A percentile compares a stretch with the other conserved stretches of the same genome.
Conservation (phyloP, 2,797 vertebrate genomes). For the Gadopsis marmoratus region DNA sequence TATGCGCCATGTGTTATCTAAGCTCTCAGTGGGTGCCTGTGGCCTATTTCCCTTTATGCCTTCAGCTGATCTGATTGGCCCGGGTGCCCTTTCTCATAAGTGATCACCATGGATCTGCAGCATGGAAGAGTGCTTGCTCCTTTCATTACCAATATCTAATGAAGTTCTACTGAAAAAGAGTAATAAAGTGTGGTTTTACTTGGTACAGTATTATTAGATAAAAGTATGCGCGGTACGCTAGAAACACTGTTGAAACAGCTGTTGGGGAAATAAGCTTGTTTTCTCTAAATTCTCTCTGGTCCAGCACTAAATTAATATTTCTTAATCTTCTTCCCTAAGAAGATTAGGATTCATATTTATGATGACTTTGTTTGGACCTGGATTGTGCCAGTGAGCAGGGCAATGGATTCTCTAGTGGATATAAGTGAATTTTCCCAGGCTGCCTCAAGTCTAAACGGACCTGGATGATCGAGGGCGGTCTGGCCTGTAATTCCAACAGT, state of each 20-base stretch:
- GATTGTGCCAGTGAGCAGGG: slow-evolving; percentile 30
- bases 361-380: slow-evolving; percentile 31
- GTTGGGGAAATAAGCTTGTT: slow-evolving; percentile 53
- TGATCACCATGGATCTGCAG: slow-evolving; percentile 49
- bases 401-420: neutral
- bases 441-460: slow-evolving; percentile 31
- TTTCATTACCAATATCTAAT: slow-evolving; percentile 18
- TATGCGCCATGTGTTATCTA: slow-evolving; percentile 73
- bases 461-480: slow-evolving; percentile 24
- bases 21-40: slow-evolving; percentile 65
- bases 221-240: neutral
- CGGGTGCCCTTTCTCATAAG: slow-evolving; percentile 52
- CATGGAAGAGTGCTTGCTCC: slow-evolving; percentile 34
- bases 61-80: slow-evolving; percentile 60
- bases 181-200: slow-evolving; percentile 20
- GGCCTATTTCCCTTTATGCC: slow-evolving; percentile 70
- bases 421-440: slow-evolving; percentile 54
- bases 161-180: neutral
- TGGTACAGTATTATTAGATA: neutral
- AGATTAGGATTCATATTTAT: slow-evolving; percentile 48
- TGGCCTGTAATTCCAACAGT: slow-evolving; percentile 49
- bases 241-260: slow-evolving; percentile 26
- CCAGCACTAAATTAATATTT: slow-evolving; percentile 55
- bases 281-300: slow-evolving; percentile 29
- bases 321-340: slow-evolving; percentile 50